Percentiles rank a stretch among this genome's conserved stretches.
These are phyloP conservation scores for Galemys pyrenaicus DNA, from an alignment of 2,113 vertebrate species.

Conservation along the genomic window DNA sequence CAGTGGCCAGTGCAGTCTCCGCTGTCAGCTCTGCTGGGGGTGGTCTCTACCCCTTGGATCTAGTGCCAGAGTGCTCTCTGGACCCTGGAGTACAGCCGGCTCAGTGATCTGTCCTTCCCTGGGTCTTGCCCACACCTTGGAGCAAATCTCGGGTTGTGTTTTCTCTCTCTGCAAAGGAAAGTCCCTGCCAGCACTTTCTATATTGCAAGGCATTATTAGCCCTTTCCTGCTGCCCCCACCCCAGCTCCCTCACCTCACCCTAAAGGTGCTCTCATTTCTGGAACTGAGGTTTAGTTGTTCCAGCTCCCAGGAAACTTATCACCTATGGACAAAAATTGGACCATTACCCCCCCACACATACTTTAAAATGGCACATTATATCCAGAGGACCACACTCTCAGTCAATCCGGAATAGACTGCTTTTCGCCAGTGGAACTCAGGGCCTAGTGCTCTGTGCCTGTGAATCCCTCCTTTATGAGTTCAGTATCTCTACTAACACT, in stretches of 20 bases:
- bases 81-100: neutral
- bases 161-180: conserved; percentile 1
- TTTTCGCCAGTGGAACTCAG: neutral
- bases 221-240: neutral
- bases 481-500: neutral
- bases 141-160: neutral
- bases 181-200: neutral
- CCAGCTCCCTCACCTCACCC: neutral
- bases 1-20: neutral
- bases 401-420: fast-evolving
- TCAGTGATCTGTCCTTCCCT: neutral
- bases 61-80: neutral
- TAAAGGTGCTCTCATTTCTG: neutral
- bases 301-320: neutral
- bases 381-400: neutral
- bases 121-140: neutral
- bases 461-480: neutral
- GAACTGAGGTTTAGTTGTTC: neutral
- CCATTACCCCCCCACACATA: neutral
- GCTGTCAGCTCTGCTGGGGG: neutral
- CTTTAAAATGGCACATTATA: neutral
- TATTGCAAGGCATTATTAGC: neutral
- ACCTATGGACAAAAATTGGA: neutral
- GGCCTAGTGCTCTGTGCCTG: neutral
- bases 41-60: neutral